Percentiles rank a stretch among this genome's conserved stretches.
Evolutionary conservation across 2,888 invertebrate genomes (phyloP).

Genomic region (Atherix ibis): DNA sequence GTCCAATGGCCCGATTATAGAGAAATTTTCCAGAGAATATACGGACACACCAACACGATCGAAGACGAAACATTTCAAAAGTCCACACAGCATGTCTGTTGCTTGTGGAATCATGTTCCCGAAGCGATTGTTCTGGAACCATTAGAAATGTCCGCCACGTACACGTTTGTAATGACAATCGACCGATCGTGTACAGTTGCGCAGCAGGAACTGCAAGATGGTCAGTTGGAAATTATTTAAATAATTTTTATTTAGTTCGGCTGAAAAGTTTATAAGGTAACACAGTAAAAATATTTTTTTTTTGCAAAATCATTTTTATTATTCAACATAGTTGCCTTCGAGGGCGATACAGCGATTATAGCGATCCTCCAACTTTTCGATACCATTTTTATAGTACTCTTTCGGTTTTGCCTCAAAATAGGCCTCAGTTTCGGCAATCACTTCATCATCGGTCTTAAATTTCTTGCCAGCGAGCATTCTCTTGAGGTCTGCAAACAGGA

Average conservation of each 20-base stretch:
- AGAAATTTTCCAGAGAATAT: slow-evolving; percentile 9
- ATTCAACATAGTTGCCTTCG: too few relatives aligned
- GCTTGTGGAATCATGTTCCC: slow-evolving; percentile 17
- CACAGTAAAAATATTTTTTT: too few relatives aligned
- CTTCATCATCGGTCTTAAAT: too few relatives aligned
- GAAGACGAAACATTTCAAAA: slow-evolving; percentile 22
- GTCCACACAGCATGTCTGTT: slow-evolving; percentile 18
- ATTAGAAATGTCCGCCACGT: slow-evolving; percentile 18
- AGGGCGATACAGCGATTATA: too few relatives aligned
- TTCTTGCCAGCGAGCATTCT: too few relatives aligned
- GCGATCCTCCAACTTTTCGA: too few relatives aligned
- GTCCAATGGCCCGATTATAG: slow-evolving; percentile 4
- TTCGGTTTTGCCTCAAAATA: too few relatives aligned
- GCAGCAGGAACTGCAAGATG: slow-evolving; percentile 23
- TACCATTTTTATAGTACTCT: too few relatives aligned
- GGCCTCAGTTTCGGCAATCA: too few relatives aligned
- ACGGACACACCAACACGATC: slow-evolving; percentile 20
- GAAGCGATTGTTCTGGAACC: slow-evolving; percentile 17
- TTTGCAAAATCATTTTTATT: too few relatives aligned
- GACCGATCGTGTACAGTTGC: slow-evolving; percentile 37
- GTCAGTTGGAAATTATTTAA: too few relatives aligned
- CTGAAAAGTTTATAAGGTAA: background rate
- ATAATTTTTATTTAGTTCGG: background rate
- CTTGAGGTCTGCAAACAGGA: too few relatives aligned
- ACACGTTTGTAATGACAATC: slow-evolving; percentile 39